Percentiles rank a stretch among this genome's conserved stretches.
These are phyloP conservation scores for Cisticola juncidis DNA, from an alignment of 2,113 vertebrate species.

Conservation along the genomic window DNA sequence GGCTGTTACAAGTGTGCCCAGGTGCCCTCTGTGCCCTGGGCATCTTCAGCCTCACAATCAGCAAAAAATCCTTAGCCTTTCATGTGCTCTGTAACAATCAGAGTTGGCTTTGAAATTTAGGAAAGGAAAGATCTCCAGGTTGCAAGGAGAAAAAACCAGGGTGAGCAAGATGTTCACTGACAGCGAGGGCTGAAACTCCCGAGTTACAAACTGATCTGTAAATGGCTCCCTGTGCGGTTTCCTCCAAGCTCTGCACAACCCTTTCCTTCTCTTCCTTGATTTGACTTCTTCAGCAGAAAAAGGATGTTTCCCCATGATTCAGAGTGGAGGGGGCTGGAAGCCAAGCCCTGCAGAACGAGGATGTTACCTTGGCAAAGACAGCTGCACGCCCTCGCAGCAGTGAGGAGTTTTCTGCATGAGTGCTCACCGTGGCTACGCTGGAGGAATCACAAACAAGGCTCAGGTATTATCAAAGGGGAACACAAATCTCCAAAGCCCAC, in stretches of 20 bases:
- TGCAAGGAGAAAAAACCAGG: not conserved
- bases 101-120: not conserved
- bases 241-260: not conserved
- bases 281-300: not conserved
- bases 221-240: not conserved
- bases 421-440: not conserved
- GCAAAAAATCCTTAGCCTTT: not conserved
- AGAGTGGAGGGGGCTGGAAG: not conserved
- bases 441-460: conserved; percentile 18
- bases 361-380: not conserved
- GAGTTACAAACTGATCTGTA: not conserved
- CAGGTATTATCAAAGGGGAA: conserved; percentile 26
- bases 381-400: not conserved
- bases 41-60: not conserved
- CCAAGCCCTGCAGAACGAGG: not conserved
- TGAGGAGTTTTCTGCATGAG: not conserved
- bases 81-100: not conserved
- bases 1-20: not conserved
- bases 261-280: not conserved
- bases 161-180: not conserved
- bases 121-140: not conserved
- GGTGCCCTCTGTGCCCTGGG: no score
- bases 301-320: not conserved
- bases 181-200: not conserved
- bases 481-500: not conserved